phyloP scores from a whole-genome alignment of 2,888 invertebrate species.

The Eupithecia centaureata region DNA sequence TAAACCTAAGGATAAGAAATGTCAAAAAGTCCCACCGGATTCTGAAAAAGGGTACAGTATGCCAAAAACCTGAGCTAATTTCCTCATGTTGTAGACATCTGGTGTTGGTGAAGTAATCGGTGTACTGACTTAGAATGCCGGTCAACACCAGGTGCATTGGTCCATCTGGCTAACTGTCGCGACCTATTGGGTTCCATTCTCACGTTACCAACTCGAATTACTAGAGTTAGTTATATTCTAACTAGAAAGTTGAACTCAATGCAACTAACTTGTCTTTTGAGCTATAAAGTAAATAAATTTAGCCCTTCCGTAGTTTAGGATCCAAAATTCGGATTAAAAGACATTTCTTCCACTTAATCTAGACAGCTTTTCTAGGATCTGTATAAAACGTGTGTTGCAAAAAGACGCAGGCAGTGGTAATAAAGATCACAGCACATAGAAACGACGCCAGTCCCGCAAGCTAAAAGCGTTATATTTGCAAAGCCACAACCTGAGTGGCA shows the following conservation, averaged over 20 bases:
- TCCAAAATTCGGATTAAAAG: not conserved
- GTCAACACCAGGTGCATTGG: conserved; percentile 54
- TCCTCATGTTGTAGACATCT: conserved; percentile 54
- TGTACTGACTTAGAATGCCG: conserved; percentile 81
- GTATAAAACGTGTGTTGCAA: not conserved
- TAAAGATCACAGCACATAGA: conserved; percentile 9
- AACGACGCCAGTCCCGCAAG: not conserved
- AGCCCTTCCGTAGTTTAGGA: not conserved
- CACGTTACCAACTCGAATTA: conserved; percentile 64
- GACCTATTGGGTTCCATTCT: conserved; percentile 68
- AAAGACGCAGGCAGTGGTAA: not conserved
- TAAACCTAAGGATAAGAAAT: not conserved
- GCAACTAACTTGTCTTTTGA: not conserved
- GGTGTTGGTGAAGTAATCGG: conserved; percentile 71
- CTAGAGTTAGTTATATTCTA: conserved; percentile 64
- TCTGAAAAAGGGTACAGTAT: not conserved
- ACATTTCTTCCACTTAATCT: not conserved
- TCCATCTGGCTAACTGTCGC: conserved; percentile 67
- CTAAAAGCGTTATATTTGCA: conserved; percentile 14
- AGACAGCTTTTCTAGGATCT: not conserved
- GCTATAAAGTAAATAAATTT: not conserved
- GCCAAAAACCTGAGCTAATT: conserved; percentile 6
- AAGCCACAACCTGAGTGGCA: conserved; percentile 13
- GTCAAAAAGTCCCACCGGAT: not conserved
- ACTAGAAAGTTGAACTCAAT: conserved; percentile 44